Base-by-base conservation (phyloP, 2,797 vertebrate genomes). In the Acrocephalus scirpaceus region DNA sequence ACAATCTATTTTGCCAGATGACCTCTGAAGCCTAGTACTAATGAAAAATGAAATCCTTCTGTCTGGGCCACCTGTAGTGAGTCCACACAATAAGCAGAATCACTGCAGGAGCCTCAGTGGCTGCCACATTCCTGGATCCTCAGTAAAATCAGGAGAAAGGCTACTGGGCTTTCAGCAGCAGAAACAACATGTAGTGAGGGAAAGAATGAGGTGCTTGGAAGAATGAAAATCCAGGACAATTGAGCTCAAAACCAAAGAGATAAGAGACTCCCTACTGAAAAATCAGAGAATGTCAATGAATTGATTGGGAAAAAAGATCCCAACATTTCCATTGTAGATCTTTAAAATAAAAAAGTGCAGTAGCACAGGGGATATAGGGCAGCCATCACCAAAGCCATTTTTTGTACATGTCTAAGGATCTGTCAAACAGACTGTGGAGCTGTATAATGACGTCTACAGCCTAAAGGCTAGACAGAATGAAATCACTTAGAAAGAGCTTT, bases 181-280 rank as follows among this genome's bases (percentile, higher is more conserved):
- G 34, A 65, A 76, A 76, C 80, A 72, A 78, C 2, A 4, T 0
- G 0, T 13, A 56, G 17, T 0, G 1, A 74, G 30, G 21, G 18
- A 67, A 69, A 90, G 30, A 86, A 54, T 9, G 16, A 61, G 34
- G 22, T 79, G 25, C 40, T 36, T 62, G 54, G 18, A 91, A 77
- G 42, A 48, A 57, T 54, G 36, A 91, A 90, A 92, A 75, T 81
- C 44, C 36, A 22, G 53, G 42, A 57, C 32, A 54, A 64, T 4
- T 48, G 48, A 82, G 72, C 17, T 62, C 16, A 14, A 70, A 73
- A 79, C 16, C 1, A 10, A 88, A 86, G 74, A 36, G 53, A 9
- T n/a, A 62, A 88, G 21, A 82, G 71, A 53, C 29, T 7, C 4
- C 0, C 0, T 54, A 57, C 48, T 50, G 60, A 81, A 90, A 93